Evolutionary conservation across 1,140 invertebrate genomes (phyloP).

Genomic region (Aethina tumida): DNA sequence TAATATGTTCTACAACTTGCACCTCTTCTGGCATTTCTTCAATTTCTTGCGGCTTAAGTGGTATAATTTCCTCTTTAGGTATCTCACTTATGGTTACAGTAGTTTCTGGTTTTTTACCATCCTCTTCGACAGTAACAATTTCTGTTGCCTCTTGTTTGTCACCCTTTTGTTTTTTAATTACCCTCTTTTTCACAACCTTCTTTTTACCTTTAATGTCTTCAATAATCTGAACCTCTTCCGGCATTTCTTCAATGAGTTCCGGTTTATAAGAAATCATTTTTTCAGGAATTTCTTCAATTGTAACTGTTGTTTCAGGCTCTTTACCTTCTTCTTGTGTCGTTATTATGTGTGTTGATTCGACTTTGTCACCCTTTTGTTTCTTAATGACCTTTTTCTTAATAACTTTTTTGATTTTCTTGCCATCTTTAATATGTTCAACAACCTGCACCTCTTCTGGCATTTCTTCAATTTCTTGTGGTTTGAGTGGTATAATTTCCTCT

Average conservation of each 20-base stretch:
- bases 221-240: conserved; percentile 18
- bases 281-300: conserved; percentile 20
- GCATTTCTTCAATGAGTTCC: conserved; percentile 20
- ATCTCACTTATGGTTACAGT: conserved; percentile 33
- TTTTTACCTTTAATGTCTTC: conserved; percentile 29
- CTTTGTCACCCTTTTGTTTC: conserved; percentile 21
- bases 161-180: conserved; percentile 28
- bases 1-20: conserved; percentile 4
- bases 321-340: conserved; percentile 34
- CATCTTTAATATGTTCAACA: conserved; percentile 19
- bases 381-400: conserved; percentile 25
- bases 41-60: conserved; percentile 5
- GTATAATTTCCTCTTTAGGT: conserved; percentile 18
- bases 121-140: conserved; percentile 34
- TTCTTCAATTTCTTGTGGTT: conserved; percentile 27
- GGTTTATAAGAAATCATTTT: conserved; percentile 11
- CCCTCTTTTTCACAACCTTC: conserved; percentile 31
- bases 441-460: conserved; percentile 27
- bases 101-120: conserved; percentile 34
- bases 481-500: conserved; percentile 23
- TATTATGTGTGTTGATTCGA: conserved; percentile 29
- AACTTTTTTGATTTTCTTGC: conserved; percentile 27
- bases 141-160: conserved; percentile 26
- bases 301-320: conserved; percentile 31
- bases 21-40: conserved; percentile 20